Percentiles rank a stretch among this genome's conserved stretches.
Conservation (phyloP, 2,888 invertebrate species). For the Erannis defoliaria region DNA sequence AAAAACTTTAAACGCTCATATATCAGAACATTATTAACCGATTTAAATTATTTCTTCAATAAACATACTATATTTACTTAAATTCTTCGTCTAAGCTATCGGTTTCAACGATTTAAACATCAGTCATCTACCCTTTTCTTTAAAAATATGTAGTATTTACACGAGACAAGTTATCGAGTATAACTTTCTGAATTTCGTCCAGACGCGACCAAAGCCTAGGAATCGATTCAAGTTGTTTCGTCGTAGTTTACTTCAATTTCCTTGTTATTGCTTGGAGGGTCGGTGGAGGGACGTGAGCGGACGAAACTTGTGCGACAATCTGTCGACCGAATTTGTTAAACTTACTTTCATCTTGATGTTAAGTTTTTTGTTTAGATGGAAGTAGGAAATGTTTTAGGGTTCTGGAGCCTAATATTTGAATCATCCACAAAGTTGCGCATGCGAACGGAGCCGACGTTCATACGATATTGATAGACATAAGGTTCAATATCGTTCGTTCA, state of each 20-base stretch:
- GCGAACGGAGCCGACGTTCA: too few species aligned
- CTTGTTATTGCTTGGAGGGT: slow-evolving; percentile 5
- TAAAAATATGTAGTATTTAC: background rate
- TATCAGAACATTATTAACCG: too few species aligned
- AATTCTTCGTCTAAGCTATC: too few species aligned
- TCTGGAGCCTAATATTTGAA: too few species aligned
- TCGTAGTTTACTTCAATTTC: background rate
- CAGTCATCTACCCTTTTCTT: too few species aligned
- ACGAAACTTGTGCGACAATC: background rate
- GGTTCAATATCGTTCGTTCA: too few species aligned
- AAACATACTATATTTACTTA: too few species aligned
- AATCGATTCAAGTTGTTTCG: slow-evolving; percentile 4
- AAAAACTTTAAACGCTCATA: too few species aligned
- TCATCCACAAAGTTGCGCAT: too few species aligned
- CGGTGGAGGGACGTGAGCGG: background rate
- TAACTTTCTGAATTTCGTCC: slow-evolving; percentile 1
- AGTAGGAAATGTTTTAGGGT: background rate
- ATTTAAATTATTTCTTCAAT: too few species aligned
- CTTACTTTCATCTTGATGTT: background rate
- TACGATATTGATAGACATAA: too few species aligned
- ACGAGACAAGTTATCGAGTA: background rate
- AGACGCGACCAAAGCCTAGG: background rate
- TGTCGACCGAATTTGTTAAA: slow-evolving; percentile 3
- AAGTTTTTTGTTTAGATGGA: background rate
- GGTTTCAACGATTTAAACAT: too few species aligned